These are phyloP conservation scores for Drosophila bifasciata DNA, from an alignment of 1,140 invertebrate species.

Conservation along the genomic window DNA sequence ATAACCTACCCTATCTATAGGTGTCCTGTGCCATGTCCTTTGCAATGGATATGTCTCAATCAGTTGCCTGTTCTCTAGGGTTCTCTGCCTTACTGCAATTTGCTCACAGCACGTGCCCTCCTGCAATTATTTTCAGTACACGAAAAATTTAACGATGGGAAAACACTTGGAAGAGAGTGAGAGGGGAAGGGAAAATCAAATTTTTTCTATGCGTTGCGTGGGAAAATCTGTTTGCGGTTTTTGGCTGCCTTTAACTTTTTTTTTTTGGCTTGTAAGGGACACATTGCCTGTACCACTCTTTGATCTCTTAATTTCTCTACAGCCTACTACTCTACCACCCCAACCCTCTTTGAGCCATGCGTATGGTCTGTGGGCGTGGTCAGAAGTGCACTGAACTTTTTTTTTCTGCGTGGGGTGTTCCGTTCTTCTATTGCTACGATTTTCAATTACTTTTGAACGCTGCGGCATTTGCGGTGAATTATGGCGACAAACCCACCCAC, in stretches of 20 bases:
- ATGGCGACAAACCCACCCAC: constrained; percentile 31
- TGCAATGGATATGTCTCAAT: constrained; percentile 72
- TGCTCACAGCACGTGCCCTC: constrained; percentile 68
- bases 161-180: constrained; percentile 27
- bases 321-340: neutral
- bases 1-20: constrained; percentile 51
- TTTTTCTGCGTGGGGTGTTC: neutral
- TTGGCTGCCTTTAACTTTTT: constrained; percentile 13
- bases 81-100: constrained; percentile 42
- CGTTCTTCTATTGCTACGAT: constrained; percentile 9
- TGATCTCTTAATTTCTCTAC: too few species aligned
- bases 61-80: constrained; percentile 14
- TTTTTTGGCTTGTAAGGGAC: neutral
- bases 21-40: neutral
- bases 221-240: constrained; percentile 66
- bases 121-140: constrained; percentile 68
- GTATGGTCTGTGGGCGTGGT: constrained; percentile 36
- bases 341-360: constrained; percentile 11
- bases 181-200: constrained; percentile 31
- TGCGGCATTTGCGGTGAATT: constrained; percentile 45
- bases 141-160: constrained; percentile 69
- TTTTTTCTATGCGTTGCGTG: constrained; percentile 36
- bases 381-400: neutral
- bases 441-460: constrained; percentile 59
- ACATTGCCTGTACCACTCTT: neutral